Base-by-base conservation (phyloP, 2,888 invertebrate species). In the Phalera bucephala region DNA sequence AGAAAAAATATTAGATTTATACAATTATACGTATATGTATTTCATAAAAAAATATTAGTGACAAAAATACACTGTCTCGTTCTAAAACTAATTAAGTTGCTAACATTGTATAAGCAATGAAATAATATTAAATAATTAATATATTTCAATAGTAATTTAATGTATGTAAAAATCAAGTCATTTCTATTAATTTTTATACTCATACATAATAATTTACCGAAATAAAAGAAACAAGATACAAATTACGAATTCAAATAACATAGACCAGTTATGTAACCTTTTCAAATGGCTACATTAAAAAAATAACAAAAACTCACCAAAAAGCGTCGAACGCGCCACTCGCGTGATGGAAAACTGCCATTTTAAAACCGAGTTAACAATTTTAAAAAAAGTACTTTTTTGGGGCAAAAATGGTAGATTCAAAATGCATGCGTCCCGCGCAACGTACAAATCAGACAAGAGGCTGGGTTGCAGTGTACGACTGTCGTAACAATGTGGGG, bases 271-370 rank as follows among this genome's bases (percentile, higher is more conserved):
- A 28, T 15, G 28, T 14, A 15, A 28, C 28, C 9, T 1, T 21
- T 9, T 25, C 11, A 21, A n/a, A n/a, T n/a, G n/a, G n/a, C n/a
- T n/a, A n/a, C 8, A 33, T 19, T 3, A 28, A 28, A 32, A 42
- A 34, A 45, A 35, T 47, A 42, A 29, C n/a, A 50, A 52, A 44
- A 43, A 72, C 86, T 84, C 54, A 87, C 87, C 85, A 84, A 42
- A 79, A 77, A 40, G 63, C 72, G 56, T 74, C 78, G 60, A 52
- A 64, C 38, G 62, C 61, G 37, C 46, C 42, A 37, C 21, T 36
- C 45, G 63, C 53, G 47, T 60, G 56, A 51, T 49, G 59, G 53
- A 63, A 65, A 46, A 64, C 72, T 40, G 65, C 67, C 82, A 80
- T 81, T 59, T 70, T 72, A 49, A 46, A 39, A 31, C 15, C 29